Percentiles rank a stretch among this genome's conserved stretches.
phyloP scores from a whole-genome alignment of 1,140 invertebrate species.

The Drosophila kanapiae region DNA sequence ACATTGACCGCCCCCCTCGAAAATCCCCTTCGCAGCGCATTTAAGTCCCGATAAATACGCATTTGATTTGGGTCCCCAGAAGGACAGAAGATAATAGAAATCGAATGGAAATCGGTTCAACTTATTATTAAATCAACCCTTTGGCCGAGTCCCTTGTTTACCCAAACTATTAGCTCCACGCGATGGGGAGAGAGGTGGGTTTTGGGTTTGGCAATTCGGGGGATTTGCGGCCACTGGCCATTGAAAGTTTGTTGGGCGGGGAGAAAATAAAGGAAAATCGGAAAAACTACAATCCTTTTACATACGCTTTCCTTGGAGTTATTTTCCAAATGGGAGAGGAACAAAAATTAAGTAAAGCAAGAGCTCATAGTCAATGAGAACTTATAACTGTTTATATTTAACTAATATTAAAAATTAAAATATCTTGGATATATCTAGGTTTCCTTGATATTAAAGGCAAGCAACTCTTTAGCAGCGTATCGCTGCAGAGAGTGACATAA shows the following conservation, averaged over 20 bases:
- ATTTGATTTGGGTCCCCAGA: constrained; percentile 56
- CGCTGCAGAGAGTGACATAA: constrained; percentile 61
- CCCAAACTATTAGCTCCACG: constrained; percentile 73
- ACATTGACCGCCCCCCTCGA: neutral
- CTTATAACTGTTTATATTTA: neutral
- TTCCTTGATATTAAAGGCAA: neutral
- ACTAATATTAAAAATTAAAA: neutral
- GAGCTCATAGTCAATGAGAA: too few species aligned
- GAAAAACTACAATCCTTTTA: too few species aligned
- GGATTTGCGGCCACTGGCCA: constrained; percentile 72
- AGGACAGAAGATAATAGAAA: constrained; percentile 71
- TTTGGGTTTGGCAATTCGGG: constrained; percentile 22
- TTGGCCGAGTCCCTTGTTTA: constrained; percentile 64
- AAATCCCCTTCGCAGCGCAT: constrained; percentile 42
- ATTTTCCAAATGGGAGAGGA: too few species aligned
- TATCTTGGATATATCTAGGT: neutral
- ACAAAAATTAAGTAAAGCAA: neutral
- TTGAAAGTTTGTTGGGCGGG: constrained; percentile 48
- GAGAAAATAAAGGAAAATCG: constrained; percentile 19
- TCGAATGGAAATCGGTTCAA: constrained; percentile 58
- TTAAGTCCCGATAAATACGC: constrained; percentile 78
- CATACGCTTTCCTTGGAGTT: neutral
- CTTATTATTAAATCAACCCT: constrained; percentile 81
- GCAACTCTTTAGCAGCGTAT: constrained; percentile 6
- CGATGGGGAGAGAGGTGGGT: constrained; percentile 1